Conservation (phyloP, 2,113 vertebrate genomes). For the Sturnira hondurensis region DNA sequence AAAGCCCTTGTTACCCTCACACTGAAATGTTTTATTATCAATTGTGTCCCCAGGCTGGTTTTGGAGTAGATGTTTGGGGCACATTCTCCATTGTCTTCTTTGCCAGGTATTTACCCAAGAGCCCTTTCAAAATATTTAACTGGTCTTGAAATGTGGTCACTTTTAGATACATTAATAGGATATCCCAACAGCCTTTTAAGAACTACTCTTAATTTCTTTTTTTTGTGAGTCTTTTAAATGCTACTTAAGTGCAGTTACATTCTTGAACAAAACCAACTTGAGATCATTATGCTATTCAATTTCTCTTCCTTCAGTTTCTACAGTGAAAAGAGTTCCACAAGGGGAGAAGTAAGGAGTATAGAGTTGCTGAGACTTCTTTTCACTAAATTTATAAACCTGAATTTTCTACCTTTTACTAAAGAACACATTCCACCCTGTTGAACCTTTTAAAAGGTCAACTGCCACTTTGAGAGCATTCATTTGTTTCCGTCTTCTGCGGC, state of each 20-base stretch:
- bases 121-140: conserved; percentile 31
- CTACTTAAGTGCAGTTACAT: conserved; percentile 32
- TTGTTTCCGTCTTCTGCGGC: conserved; percentile 19
- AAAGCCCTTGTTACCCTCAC: not conserved
- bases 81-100: conserved; percentile 9
- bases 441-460: conserved; percentile 51
- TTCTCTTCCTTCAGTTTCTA: conserved; percentile 37
- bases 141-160: not conserved
- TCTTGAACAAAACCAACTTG: conserved; percentile 37
- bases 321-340: not conserved
- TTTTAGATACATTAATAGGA: not conserved
- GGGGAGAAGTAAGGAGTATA: conserved; percentile 34
- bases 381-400: not conserved
- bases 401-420: conserved; percentile 48
- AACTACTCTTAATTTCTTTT: conserved; percentile 20
- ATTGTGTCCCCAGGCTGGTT: not conserved
- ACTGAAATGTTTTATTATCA: not conserved
- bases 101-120: conserved; percentile 1
- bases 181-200: conserved; percentile 21
- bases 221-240: conserved; percentile 16
- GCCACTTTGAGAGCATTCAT: conserved; percentile 8
- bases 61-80: not conserved
- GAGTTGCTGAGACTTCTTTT: conserved; percentile 50
- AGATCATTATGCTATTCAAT: conserved; percentile 42
- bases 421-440: conserved; percentile 27